Evolutionary conservation across 2,797 vertebrate genomes (phyloP).

Genomic region (Amphiprion clarkii): DNA sequence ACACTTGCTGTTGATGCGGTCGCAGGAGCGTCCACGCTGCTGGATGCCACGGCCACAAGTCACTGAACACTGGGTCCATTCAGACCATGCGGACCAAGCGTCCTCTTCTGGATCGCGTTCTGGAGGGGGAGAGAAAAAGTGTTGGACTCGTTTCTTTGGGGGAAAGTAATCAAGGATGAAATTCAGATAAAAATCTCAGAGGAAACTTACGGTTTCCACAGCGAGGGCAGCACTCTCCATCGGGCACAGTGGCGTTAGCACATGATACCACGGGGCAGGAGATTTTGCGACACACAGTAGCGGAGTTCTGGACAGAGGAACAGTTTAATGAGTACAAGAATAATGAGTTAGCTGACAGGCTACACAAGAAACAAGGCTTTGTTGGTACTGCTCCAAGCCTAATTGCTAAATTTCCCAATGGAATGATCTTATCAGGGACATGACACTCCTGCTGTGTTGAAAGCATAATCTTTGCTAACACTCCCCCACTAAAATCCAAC

Average conservation of each 20-base stretch:
- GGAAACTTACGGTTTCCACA: conserved; percentile 89
- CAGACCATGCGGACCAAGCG: conserved; percentile 99
- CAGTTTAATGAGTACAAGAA: conserved; percentile 56
- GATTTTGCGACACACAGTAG: conserved; percentile 95
- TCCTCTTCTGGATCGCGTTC: conserved; percentile 90
- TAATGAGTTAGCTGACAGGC: conserved; percentile 35
- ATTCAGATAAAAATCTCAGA: background rate
- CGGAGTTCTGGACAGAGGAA: conserved; percentile 89
- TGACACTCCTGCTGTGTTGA: conserved; percentile 56
- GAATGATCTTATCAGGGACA: conserved; percentile 59
- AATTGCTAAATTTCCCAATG: conserved; percentile 64
- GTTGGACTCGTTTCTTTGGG: background rate
- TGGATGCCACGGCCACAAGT: conserved; percentile 97
- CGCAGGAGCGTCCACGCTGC: conserved; percentile 97
- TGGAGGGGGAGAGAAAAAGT: conserved; percentile 58
- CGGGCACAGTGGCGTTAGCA: conserved; percentile 94
- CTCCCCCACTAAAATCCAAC: conserved; percentile 49
- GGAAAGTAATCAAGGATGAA: background rate
- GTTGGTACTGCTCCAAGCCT: conserved; percentile 58
- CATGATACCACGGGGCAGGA: conserved; percentile 97
- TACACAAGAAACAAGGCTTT: conserved; percentile 11
- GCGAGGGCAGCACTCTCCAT: conserved; percentile 98
- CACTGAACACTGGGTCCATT: conserved; percentile 97
- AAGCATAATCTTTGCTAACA: conserved; percentile 45
- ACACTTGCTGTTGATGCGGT: conserved; percentile 97